Conservation (phyloP, 2,888 invertebrate species). For the Lithophane ornitopus region DNA sequence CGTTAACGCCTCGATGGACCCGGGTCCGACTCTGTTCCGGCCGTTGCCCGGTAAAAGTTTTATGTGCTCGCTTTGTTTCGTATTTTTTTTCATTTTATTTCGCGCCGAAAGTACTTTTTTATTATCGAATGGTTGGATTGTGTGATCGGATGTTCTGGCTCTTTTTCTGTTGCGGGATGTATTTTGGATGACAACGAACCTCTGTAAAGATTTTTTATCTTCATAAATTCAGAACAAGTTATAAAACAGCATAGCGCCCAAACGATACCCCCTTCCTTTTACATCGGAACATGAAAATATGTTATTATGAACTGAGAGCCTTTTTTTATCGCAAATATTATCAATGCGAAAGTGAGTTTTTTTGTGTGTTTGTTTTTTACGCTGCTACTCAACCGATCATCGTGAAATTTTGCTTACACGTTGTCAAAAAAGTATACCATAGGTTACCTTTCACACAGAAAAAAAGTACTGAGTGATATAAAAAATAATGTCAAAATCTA, state of each 20-base stretch:
- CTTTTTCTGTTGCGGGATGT: slow-evolving; percentile 9
- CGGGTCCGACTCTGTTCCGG: slow-evolving; percentile 62
- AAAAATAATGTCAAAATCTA: too few relatives aligned
- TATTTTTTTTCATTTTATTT: slow-evolving; percentile 62
- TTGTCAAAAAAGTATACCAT: too few relatives aligned
- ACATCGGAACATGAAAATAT: too few relatives aligned
- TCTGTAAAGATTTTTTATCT: background rate
- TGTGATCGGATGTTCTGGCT: slow-evolving; percentile 50
- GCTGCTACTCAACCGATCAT: too few relatives aligned
- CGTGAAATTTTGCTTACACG: too few relatives aligned
- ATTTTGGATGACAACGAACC: background rate
- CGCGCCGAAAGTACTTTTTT: slow-evolving; percentile 61
- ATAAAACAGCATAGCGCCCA: background rate
- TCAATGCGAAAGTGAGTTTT: too few relatives aligned
- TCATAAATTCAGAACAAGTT: background rate
- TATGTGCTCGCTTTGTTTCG: slow-evolving; percentile 60
- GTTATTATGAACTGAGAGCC: background rate
- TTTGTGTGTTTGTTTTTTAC: too few relatives aligned
- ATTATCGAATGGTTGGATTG: slow-evolving; percentile 54
- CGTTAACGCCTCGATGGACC: slow-evolving; percentile 67
- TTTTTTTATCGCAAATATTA: background rate
- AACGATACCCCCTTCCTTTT: background rate
- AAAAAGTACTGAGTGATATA: too few relatives aligned
- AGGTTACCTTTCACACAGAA: too few relatives aligned
- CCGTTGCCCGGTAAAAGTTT: slow-evolving; percentile 63